Evolutionary conservation across 2,113 vertebrate genomes (phyloP).

Genomic region (Megaleporinus macrocephalus): DNA sequence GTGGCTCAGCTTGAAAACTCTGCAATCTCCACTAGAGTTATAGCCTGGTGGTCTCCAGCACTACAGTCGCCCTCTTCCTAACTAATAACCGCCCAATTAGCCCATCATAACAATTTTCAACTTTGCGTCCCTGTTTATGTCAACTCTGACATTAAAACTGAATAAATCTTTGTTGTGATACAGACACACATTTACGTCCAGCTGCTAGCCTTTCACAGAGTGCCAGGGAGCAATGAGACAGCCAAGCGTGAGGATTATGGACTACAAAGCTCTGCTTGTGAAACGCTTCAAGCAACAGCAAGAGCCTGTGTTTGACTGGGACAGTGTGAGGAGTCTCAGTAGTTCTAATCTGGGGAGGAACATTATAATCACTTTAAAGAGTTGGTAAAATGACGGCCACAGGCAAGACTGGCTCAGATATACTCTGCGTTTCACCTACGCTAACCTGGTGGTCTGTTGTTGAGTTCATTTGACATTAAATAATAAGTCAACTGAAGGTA

Average conservation of each 20-base stretch:
- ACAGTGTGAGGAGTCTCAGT: conserved; percentile 14
- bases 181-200: conserved; percentile 38
- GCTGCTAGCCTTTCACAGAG: conserved; percentile 51
- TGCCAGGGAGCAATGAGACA: conserved; percentile 24
- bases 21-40: no score
- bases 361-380: not conserved
- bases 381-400: not conserved
- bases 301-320: conserved; percentile 21
- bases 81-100: conserved; percentile 47
- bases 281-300: conserved; percentile 31
- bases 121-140: conserved; percentile 22
- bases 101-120: conserved; percentile 36
- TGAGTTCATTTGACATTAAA: no score
- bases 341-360: not conserved
- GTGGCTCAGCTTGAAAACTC: no score
- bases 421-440: not conserved
- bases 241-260: conserved; percentile 43
- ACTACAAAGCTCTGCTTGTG: conserved; percentile 52
- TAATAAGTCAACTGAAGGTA: no score
- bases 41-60: conserved; percentile 30
- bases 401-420: not conserved
- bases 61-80: not conserved
- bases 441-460: no score
- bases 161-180: conserved; percentile 51
- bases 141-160: conserved; percentile 46